A percentile compares a stretch with the other conserved stretches of the same genome.
These are phyloP conservation scores for Venustoraphidia nigricollis DNA, from an alignment of 2,888 invertebrate species.

Conservation along the genomic window DNA sequence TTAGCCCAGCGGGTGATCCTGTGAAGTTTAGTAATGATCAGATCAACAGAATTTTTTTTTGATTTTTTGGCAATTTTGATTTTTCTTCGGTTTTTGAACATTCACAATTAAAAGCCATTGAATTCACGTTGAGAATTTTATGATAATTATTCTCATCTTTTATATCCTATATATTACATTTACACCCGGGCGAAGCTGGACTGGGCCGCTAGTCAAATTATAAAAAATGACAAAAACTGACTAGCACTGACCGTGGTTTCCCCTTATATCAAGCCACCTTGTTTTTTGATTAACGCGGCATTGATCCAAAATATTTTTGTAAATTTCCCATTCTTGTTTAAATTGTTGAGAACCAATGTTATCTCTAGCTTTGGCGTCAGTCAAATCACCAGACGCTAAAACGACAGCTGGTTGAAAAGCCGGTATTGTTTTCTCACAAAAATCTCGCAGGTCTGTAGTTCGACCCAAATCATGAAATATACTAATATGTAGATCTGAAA, in stretches of 20 bases:
- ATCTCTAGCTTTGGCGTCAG: constrained; percentile 71
- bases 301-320: constrained; percentile 51
- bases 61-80: no score
- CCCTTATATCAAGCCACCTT: constrained; percentile 76
- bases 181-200: no score
- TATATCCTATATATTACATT: no score
- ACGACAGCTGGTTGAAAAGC: constrained; percentile 61
- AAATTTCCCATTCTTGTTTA: constrained; percentile 68
- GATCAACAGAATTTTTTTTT: no score
- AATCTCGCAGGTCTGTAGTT: constrained; percentile 61
- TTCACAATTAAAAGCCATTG: no score
- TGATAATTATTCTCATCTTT: no score
- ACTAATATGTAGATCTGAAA: constrained; percentile 81
- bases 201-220: no score
- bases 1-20: no score
- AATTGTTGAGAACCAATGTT: constrained; percentile 69
- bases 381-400: constrained; percentile 74
- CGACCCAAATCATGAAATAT: constrained; percentile 61
- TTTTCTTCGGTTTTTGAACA: no score
- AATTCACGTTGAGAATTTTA: no score
- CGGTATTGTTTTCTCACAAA: constrained; percentile 59
- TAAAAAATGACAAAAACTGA: no score
- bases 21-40: no score
- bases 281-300: constrained; percentile 51
- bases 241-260: constrained; percentile 64